Base-by-base conservation (phyloP, 1,140 invertebrate genomes). In the Periplaneta americana region DNA sequence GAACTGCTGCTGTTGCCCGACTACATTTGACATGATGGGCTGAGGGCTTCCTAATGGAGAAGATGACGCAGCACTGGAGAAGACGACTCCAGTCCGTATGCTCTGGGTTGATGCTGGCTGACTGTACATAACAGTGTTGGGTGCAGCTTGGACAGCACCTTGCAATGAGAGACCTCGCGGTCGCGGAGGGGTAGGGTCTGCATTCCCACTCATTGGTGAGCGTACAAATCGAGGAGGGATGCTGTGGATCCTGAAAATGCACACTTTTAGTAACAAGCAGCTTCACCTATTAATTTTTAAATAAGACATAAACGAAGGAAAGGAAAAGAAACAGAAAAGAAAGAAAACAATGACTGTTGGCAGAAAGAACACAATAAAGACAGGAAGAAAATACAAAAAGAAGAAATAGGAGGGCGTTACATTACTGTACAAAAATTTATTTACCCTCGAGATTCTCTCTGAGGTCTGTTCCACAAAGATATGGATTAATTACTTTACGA, bases 161-260 rank as follows among this genome's bases (percentile, higher is more conserved):
- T 80, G 80, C 74, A 80, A 17, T 34, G 80, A 36, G 11, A 80
- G 13, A 34, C n/a, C 80, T 34, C 80, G 80, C 22, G 80, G 66
- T 74, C 66, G 80, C n/a, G 10, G 80, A 34, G 15, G 77, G 1
- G 35, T n/a, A n/a, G 48, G 48, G 22, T 66, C 48, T n/a, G 48
- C 22, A 11, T n/a, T n/a, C 28, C 28, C 76, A n/a, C 37, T 83
- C 13, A 82, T 36, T 22, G 81, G 85, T 18, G 85, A 85, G 34
- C 85, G 84, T 2, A 85, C 82, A 80, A 86, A 85, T 77, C 85
- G 81, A 66, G 82, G 83, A 15, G 83, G 80, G 82, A 86, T 84
- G 36, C 35, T 34, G 66, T 82, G 76, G 18, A 82, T 74, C 83
- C 84, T 74, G 80, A 81, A 81, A 83, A 34, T 80, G 8, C 48